Evolutionary conservation across 2,888 invertebrate species (phyloP), one percentile per base, ranked within the genome.

Genomic region (Parnassius apollo): DNA sequence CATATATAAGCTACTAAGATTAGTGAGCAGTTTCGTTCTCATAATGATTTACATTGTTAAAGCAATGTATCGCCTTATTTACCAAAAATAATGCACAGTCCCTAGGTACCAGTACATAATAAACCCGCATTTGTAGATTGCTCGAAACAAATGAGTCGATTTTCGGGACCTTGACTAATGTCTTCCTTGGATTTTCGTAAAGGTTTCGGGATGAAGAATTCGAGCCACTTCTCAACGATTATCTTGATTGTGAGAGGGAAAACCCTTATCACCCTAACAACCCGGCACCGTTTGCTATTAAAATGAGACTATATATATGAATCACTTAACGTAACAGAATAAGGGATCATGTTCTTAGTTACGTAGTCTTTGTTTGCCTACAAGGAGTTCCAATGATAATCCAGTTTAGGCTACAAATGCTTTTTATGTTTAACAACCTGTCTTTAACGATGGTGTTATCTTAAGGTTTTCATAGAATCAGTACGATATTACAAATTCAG

Each of bases 1-100:
- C 53, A 62, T 58, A 48, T 18, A 49, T 62, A 57, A 72, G 70
- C 68, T 69, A 67, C 66, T 62, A 66, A 65, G 65, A 61, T 62
- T 65, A 66, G 59, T 64, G 59, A 57, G 62, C 56, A 64, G 61
- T 56, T 61, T 61, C 63, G 62, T 63, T 62, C 62, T 62, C 62
- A 58, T 75, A 73, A 74, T 71, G 70, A 70, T 49, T 12, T 9
- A 42, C 11, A 42, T 2, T 42, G 45, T 55, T 60, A 11, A 42
- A 60, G 50, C 54, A 35, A 2, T 25, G 7, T 7, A 35, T 35
- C 4, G 35, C 35, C 7, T 7, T 35, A 35, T 35, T 35, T 35
- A 35, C 35, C 7, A 35, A 35, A 35, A 35, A 35, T 35, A 35
- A 7, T 35, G 7, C 7, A 35, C 4, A 35, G 35, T 7, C 7